Conservation (phyloP, 2,113 vertebrate genomes). For the Microtus richardsoni region DNA sequence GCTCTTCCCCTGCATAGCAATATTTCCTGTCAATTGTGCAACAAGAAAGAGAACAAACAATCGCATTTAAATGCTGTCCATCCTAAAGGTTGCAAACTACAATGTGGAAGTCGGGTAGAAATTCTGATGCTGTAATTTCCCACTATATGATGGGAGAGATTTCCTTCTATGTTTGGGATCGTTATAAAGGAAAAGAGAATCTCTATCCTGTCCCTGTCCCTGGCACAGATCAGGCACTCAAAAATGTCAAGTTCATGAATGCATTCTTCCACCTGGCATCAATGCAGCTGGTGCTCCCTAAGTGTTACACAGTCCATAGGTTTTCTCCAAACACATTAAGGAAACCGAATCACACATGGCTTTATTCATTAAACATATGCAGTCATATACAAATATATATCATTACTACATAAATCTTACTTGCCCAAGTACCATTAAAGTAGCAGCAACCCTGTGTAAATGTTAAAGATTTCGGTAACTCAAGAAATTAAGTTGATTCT, state of each 20-base stretch:
- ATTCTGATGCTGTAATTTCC: not conserved
- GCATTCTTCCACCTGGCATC: not conserved
- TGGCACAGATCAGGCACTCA: not conserved
- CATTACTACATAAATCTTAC: not conserved
- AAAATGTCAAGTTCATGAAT: constrained; percentile 4
- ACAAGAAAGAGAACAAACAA: constrained; percentile 23
- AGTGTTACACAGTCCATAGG: not conserved
- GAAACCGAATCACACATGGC: not conserved
- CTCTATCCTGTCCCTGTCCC: not conserved
- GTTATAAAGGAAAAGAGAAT: not conserved
- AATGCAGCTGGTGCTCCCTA: not conserved
- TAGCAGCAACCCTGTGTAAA: constrained; percentile 25
- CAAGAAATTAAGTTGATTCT: constrained; percentile 49
- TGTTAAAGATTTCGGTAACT: constrained; percentile 28
- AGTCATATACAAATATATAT: not conserved
- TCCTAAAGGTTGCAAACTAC: constrained; percentile 9
- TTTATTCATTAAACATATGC: constrained; percentile 17
- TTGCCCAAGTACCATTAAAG: constrained; percentile 15
- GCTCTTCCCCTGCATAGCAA: not conserved
- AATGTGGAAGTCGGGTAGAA: not conserved
- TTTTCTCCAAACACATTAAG: constrained; percentile 44
- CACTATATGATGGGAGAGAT: not conserved
- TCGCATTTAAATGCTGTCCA: constrained; percentile 21
- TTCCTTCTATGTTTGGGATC: not conserved
- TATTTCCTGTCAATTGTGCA: not conserved